phyloP scores from a whole-genome alignment of 2,797 vertebrate species.

The Rhinogobio ventralis region DNA sequence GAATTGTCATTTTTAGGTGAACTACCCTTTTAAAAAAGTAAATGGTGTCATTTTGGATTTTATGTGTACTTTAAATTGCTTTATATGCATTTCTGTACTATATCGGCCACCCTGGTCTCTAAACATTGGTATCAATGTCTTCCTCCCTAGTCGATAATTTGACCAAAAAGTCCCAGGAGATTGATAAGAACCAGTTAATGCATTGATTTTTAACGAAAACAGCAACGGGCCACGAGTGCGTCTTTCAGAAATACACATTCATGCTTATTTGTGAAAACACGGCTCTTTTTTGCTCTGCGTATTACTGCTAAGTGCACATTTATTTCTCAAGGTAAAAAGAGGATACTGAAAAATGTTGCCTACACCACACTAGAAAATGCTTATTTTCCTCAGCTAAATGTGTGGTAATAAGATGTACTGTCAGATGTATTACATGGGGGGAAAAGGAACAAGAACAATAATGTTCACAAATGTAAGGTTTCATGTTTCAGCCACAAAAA shows the following conservation, averaged over 20 bases:
- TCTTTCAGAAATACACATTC: constrained; percentile 22
- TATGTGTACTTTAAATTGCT: background rate
- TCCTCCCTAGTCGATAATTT: constrained; percentile 9
- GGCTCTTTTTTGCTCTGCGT: background rate
- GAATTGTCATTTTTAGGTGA: background rate
- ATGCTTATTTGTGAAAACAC: constrained; percentile 32
- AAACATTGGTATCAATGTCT: background rate
- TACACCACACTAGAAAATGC: constrained; percentile 24
- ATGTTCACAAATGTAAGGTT: constrained; percentile 54
- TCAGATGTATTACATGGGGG: constrained; percentile 31
- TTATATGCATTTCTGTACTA: background rate
- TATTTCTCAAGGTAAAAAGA: constrained; percentile 42
- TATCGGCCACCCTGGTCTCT: background rate
- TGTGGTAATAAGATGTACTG: constrained; percentile 51
- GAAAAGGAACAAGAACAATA: constrained; percentile 42
- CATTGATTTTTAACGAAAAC: constrained; percentile 30
- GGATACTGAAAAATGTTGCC: constrained; percentile 30
- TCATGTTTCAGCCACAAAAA: constrained; percentile 57
- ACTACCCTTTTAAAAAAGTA: background rate
- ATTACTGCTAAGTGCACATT: constrained; percentile 50
- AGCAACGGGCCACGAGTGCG: background rate
- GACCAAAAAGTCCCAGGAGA: constrained; percentile 16
- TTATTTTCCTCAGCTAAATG: constrained; percentile 40
- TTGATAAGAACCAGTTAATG: constrained; percentile 30
- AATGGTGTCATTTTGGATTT: background rate